Evolutionary conservation across 1,140 invertebrate species (phyloP).

Genomic region (Megathymus violae): DNA sequence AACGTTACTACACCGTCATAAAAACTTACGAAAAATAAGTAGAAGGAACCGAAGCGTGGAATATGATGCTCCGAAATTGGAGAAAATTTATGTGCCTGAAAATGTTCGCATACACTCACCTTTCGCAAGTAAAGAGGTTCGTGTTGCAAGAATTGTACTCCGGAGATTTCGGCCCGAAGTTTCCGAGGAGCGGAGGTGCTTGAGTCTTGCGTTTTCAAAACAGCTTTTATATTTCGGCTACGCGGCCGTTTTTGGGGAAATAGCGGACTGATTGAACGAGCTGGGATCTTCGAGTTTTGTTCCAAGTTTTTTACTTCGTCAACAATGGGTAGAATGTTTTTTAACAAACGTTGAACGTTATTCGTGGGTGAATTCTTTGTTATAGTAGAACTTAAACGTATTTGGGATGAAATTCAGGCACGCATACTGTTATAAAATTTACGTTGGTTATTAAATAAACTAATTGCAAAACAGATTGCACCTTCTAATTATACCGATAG

Average conservation of each 20-base stretch:
- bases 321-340: too few relatives aligned
- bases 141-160: conserved; percentile 19
- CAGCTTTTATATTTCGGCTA: conserved; percentile 18
- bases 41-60: neutral
- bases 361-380: too few relatives aligned
- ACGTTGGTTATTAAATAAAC: too few relatives aligned
- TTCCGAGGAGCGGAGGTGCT: conserved; percentile 10
- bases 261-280: neutral
- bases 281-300: too few relatives aligned
- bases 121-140: conserved; percentile 20
- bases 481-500: too few relatives aligned
- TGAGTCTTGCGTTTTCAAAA: conserved; percentile 16
- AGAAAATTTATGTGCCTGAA: conserved; percentile 5
- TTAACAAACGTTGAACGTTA: too few relatives aligned
- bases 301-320: too few relatives aligned
- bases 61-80: conserved; percentile 4
- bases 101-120: conserved; percentile 5
- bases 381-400: too few relatives aligned
- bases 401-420: too few relatives aligned
- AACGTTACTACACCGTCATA: neutral
- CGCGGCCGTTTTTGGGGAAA: conserved; percentile 3
- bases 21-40: conserved; percentile 4
- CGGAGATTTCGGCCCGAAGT: conserved; percentile 12
- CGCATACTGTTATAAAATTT: too few relatives aligned
- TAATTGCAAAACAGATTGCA: too few relatives aligned